Evolutionary conservation across 2,113 vertebrate genomes (phyloP).

Genomic region (Odontesthes bonariensis): DNA sequence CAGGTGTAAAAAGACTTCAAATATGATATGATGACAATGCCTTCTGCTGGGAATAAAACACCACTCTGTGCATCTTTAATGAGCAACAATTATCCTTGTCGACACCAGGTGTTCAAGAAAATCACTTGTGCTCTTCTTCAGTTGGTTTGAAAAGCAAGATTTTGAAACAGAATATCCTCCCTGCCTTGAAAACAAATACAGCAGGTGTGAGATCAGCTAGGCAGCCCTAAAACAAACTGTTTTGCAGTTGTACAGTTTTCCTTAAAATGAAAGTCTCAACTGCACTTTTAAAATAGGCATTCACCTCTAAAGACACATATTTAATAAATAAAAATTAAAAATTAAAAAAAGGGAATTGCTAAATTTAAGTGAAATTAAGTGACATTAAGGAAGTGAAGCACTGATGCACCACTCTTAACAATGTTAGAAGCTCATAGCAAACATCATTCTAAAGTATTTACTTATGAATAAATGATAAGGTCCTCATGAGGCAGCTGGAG

Average conservation of each 20-base stretch:
- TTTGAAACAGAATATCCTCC: slow-evolving; percentile 22
- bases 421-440: too few relatives aligned
- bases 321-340: too few relatives aligned
- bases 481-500: too few relatives aligned
- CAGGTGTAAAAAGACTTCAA: not conserved
- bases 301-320: not conserved
- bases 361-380: not conserved
- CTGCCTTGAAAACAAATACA: slow-evolving; percentile 40
- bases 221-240: slow-evolving; percentile 32
- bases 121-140: slow-evolving; percentile 44
- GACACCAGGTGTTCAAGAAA: slow-evolving; percentile 59
- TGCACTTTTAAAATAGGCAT: not conserved
- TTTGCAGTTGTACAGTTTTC: slow-evolving; percentile 22
- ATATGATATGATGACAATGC: slow-evolving; percentile 1
- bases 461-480: too few relatives aligned
- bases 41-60: slow-evolving; percentile 26
- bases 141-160: slow-evolving; percentile 49
- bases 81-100: slow-evolving; percentile 48
- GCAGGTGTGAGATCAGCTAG: slow-evolving; percentile 34
- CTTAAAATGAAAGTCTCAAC: slow-evolving; percentile 30
- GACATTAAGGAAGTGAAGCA: not conserved
- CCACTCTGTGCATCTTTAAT: slow-evolving; percentile 33
- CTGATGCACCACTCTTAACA: too few relatives aligned
- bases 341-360: not conserved
- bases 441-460: too few relatives aligned